Base-by-base conservation (phyloP, 2,797 vertebrate genomes). In the Propithecus deckenii region DNA sequence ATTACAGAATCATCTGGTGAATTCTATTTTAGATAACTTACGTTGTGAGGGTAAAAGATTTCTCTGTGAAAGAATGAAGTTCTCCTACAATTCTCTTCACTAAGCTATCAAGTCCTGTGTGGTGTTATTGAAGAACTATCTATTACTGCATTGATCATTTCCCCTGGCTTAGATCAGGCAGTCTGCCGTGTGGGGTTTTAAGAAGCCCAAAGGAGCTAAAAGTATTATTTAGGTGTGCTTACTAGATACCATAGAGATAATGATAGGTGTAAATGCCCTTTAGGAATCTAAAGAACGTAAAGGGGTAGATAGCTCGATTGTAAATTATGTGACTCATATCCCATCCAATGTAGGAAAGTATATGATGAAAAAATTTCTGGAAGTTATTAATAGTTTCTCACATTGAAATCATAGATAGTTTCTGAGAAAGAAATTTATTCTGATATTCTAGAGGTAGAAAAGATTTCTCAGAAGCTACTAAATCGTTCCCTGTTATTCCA, bases 351-450 rank as follows among this genome's bases (percentile, higher is more conserved):
- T 96, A 89, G 74, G 41, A 93, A 90, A 91, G 74, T 93, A 83
- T 93, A 88, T 41, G 80, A 72, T 86, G 61, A 94, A 93, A 97
- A 71, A 92, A 35, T 59, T 96, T 97, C 80, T 88, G 35, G 88
- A 86, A 96, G 87, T 84, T 95, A 76, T 96, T 97, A 96, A 65
- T 96, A 93, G 83, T 52, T 17, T 89, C 46, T 95, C 74, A 94
- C 46, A 52, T 75, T 96, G 94, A 96, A 86, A 50, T 96, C 84
- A 52, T 63, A 38, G 35, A 38, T 91, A 71, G 63, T 95, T 98
- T 98, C 96, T 96, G 61, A 91, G 97, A 96, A 97, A 93, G 67
- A 96, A 86, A 97, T 96, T 97, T 88, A 80, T 71, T 93, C 23
- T 97, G 76, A 88, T 96, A 71, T 81, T 94, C 65, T 78, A 63